These are phyloP conservation scores for Asarcornis scutulata DNA, from an alignment of 2,113 vertebrate species.

Conservation along the genomic window DNA sequence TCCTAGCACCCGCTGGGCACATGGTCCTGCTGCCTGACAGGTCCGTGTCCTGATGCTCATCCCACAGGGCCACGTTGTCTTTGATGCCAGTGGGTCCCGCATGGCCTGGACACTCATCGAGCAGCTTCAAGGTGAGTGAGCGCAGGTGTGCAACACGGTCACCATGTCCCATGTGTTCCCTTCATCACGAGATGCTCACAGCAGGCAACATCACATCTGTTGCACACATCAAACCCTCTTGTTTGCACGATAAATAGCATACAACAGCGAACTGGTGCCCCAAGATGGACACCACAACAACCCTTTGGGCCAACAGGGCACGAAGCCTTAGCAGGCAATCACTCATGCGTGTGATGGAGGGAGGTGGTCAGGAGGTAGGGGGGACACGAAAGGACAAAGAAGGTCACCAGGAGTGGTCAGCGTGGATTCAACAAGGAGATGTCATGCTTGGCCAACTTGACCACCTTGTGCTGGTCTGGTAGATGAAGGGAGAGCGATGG, in stretches of 20 bases:
- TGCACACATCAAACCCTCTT: too few species aligned
- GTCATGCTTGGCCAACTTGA: neutral
- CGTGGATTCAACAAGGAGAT: neutral
- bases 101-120: constrained; percentile 98
- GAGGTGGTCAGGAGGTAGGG: neutral
- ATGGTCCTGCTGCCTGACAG: neutral
- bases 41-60: neutral
- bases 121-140: constrained; percentile 89
- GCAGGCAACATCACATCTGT: too few species aligned
- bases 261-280: neutral
- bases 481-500: neutral
- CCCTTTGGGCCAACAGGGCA: neutral
- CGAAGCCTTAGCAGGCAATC: neutral
- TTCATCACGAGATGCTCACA: too few species aligned
- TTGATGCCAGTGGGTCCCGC: constrained; percentile 94
- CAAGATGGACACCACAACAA: accelerated
- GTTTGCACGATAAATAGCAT: neutral
- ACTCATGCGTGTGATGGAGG: accelerated
- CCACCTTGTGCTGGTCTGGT: neutral
- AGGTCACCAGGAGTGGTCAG: neutral
- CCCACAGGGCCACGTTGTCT: constrained; percentile 92
- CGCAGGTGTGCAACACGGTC: neutral
- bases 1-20: accelerated
- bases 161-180: neutral
- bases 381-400: neutral